Conservation (phyloP, 2,888 invertebrate genomes). For the Drosophila fungiperda region DNA sequence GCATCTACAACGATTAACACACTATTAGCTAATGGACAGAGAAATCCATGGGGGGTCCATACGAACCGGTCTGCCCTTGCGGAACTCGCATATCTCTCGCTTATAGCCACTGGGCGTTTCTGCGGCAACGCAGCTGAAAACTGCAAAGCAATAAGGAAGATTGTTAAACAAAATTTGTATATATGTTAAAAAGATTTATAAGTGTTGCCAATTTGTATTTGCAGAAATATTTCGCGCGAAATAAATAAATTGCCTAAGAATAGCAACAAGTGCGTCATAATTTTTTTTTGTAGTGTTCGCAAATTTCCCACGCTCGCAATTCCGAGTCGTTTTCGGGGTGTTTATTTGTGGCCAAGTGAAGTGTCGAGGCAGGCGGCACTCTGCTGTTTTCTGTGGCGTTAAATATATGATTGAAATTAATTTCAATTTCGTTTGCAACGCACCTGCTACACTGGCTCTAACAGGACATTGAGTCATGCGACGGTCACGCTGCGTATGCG, state of each 20-base stretch:
- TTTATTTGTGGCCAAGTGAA: constrained; percentile 54
- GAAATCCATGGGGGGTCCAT: background rate
- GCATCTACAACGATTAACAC: constrained; percentile 65
- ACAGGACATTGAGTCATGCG: constrained; percentile 42
- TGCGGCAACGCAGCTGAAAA: constrained; percentile 55
- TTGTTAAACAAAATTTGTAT: constrained; percentile 33
- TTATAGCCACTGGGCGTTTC: constrained; percentile 69
- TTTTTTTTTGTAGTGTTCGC: constrained; percentile 21
- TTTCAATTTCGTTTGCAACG: constrained; percentile 57
- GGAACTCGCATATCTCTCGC: constrained; percentile 80
- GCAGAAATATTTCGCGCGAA: constrained; percentile 37
- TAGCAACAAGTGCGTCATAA: constrained; percentile 72
- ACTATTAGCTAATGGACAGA: background rate
- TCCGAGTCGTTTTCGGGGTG: constrained; percentile 21
- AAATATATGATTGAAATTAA: constrained; percentile 35
- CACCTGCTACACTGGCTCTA: constrained; percentile 35
- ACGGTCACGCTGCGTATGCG: constrained; percentile 64
- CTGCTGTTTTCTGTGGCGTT: constrained; percentile 19
- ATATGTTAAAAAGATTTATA: constrained; percentile 56
- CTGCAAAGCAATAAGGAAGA: constrained; percentile 34
- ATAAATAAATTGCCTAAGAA: constrained; percentile 46
- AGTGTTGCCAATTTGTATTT: constrained; percentile 61
- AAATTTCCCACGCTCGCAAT: constrained; percentile 72
- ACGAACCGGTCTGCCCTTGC: constrained; percentile 76
- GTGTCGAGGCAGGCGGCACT: constrained; percentile 26